A percentile compares a stretch with the other conserved stretches of the same genome.
Evolutionary conservation across 2,888 invertebrate species (phyloP).

Genomic region (Amblyteles armatorius): DNA sequence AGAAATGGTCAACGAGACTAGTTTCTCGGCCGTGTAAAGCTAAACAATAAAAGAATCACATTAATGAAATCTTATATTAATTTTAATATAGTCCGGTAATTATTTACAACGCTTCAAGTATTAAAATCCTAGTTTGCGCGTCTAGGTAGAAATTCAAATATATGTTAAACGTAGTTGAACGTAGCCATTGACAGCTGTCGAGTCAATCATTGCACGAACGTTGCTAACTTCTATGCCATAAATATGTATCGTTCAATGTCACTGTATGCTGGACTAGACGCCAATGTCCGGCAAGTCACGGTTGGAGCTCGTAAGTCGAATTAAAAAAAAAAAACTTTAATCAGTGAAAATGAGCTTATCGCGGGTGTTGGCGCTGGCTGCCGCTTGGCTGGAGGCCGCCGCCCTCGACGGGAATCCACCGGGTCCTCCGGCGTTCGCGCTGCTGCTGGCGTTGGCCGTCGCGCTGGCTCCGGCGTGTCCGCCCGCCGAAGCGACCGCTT

Average conservation of each 20-base stretch:
- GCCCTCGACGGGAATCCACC: constrained; percentile 70
- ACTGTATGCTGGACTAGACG: neutral
- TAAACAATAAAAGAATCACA: no score
- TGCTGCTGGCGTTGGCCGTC: constrained; percentile 74
- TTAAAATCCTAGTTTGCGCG: no score
- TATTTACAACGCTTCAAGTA: no score
- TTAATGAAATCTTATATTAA: neutral
- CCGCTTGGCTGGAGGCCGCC: constrained; percentile 73
- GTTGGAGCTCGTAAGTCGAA: neutral
- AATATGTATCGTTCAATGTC: neutral
- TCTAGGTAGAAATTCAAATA: no score
- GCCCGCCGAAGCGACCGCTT: constrained; percentile 65
- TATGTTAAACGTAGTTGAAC: no score
- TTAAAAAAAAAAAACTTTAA: constrained; percentile 40
- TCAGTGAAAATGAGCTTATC: constrained; percentile 76
- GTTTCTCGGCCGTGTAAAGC: no score
- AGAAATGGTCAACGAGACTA: no score
- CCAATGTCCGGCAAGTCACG: constrained; percentile 21
- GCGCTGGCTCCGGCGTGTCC: constrained; percentile 66
- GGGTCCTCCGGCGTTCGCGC: constrained; percentile 60
- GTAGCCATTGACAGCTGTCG: no score
- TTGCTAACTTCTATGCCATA: no score
- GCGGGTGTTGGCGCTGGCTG: constrained; percentile 69
- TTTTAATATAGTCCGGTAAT: neutral
- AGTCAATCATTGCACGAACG: no score